Conservation (phyloP, 1,140 invertebrate species). For the Gonioctena quinquepunctata region DNA sequence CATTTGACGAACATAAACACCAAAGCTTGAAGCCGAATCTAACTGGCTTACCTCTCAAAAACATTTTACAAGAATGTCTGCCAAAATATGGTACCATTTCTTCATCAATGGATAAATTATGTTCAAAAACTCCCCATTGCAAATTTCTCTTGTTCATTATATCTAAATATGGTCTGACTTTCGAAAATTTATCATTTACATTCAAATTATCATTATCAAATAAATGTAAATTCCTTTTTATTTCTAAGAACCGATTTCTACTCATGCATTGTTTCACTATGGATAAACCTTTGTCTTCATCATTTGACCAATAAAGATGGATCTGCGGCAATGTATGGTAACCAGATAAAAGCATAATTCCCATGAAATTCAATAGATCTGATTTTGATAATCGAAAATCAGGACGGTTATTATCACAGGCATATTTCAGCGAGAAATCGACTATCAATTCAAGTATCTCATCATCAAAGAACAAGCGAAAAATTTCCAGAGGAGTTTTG, state of each 20-base stretch:
- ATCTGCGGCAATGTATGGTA: slow-evolving; percentile 21
- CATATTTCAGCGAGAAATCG: slow-evolving; percentile 19
- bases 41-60: slow-evolving; percentile 58
- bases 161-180: slow-evolving; percentile 39
- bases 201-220: slow-evolving; percentile 41
- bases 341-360: slow-evolving; percentile 18
- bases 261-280: slow-evolving; percentile 25
- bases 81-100: slow-evolving; percentile 21
- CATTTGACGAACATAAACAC: slow-evolving; percentile 31
- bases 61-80: slow-evolving; percentile 57
- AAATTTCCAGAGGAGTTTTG: slow-evolving; percentile 14
- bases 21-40: slow-evolving; percentile 58
- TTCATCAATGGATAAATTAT: slow-evolving; percentile 24
- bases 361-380: slow-evolving; percentile 13
- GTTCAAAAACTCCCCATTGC: slow-evolving; percentile 51
- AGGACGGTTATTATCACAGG: slow-evolving; percentile 23
- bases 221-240: slow-evolving; percentile 33
- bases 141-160: slow-evolving; percentile 51
- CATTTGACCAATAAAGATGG: slow-evolving; percentile 24
- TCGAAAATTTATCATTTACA: slow-evolving; percentile 48
- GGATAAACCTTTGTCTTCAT: slow-evolving; percentile 23
- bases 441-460: slow-evolving; percentile 11
- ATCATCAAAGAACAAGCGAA: slow-evolving; percentile 22
- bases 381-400: neutral
- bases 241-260: slow-evolving; percentile 21